These are phyloP conservation scores for Takifugu bimaculatus DNA, from an alignment of 2,113 vertebrate genomes.

Conservation along the genomic window DNA sequence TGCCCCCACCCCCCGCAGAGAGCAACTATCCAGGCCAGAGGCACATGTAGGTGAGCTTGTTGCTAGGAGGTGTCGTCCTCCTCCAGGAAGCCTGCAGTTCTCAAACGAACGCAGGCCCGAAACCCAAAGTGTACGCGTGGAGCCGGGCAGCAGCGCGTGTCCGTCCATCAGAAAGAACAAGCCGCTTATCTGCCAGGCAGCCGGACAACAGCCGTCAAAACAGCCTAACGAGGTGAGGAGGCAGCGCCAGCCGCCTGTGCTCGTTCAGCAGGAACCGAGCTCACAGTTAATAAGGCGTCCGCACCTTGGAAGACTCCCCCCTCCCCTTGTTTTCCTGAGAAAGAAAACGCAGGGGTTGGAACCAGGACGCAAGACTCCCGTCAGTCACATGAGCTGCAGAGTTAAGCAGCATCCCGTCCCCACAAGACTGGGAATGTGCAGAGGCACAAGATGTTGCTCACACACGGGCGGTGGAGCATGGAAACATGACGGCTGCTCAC, in stretches of 20 bases:
- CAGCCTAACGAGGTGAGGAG: conserved; percentile 62
- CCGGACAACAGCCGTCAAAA: conserved; percentile 36
- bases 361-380: too few species aligned
- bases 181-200: conserved; percentile 17
- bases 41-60: conserved; percentile 15
- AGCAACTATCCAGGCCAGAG: too few species aligned
- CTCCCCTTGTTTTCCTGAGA: too few species aligned
- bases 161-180: conserved; percentile 23
- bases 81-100: conserved; percentile 1
- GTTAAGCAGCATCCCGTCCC: conserved; percentile 6
- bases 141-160: conserved; percentile 25
- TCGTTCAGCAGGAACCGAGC: conserved; percentile 51
- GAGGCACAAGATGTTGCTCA: conserved; percentile 14
- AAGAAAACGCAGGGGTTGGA: too few species aligned
- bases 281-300: conserved; percentile 60
- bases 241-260: conserved; percentile 42
- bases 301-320: neutral
- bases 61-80: conserved; percentile 55
- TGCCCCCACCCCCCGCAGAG: too few species aligned
- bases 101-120: too few species aligned
- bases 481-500: conserved; percentile 19
- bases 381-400: neutral
- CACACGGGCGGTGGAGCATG: conserved; percentile 7
- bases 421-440: conserved; percentile 13
- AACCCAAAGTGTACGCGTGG: too few species aligned